These are phyloP conservation scores for Ancistrus triradiatus DNA, from an alignment of 2,113 vertebrate genomes.

Conservation along the genomic window DNA sequence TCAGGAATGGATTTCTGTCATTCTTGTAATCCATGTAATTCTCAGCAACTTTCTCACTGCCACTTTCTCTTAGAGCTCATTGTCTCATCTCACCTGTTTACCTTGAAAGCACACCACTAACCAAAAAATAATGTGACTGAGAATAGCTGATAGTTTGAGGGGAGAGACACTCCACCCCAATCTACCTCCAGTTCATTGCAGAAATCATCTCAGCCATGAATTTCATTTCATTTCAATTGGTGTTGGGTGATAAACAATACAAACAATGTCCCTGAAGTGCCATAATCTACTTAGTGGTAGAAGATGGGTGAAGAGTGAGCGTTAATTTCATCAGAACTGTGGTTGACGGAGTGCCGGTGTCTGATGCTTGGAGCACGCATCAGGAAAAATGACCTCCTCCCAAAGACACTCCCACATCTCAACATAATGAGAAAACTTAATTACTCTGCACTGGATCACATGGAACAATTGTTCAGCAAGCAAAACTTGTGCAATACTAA, in stretches of 20 bases:
- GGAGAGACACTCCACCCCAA: conserved; percentile 18
- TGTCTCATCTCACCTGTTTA: background rate
- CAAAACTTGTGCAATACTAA: background rate
- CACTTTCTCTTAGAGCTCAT: background rate
- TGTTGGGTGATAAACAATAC: conserved; percentile 63
- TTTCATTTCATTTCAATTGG: conserved; percentile 66
- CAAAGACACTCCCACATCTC: conserved; percentile 56
- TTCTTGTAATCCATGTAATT: conserved; percentile 11
- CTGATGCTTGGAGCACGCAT: conserved; percentile 50
- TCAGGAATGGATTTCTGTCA: background rate
- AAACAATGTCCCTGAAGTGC: conserved; percentile 65
- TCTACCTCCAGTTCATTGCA: conserved; percentile 48
- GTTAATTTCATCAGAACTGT: conserved; percentile 65
- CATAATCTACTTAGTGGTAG: conserved; percentile 59
- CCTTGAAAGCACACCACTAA: background rate
- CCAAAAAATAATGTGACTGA: background rate
- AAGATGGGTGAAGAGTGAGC: conserved; percentile 53
- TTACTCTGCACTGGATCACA: conserved; percentile 56
- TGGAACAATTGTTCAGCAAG: conserved; percentile 38
- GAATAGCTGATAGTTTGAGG: conserved; percentile 24
- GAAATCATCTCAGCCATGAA: conserved; percentile 51
- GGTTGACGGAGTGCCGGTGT: conserved; percentile 56
- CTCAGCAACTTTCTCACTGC: background rate
- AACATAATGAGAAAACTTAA: conserved; percentile 59
- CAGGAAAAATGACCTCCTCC: conserved; percentile 49